Base-by-base conservation (phyloP, 1,140 invertebrate species). In the Drosophila sp. region DNA sequence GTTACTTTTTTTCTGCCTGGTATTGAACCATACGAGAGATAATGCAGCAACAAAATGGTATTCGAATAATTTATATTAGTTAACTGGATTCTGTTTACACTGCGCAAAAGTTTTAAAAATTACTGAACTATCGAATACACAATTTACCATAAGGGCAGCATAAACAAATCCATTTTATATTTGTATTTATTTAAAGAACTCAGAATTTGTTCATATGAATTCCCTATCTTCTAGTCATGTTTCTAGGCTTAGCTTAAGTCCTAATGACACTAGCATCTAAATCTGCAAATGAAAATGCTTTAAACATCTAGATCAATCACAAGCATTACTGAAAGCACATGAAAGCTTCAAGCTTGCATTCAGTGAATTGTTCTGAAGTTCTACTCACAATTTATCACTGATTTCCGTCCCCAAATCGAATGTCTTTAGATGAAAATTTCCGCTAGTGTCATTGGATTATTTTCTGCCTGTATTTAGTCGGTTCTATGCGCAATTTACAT, bases 1-100 rank as follows among this genome's bases (percentile, higher is more conserved):
- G 83, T 78, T 89, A 76, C 57, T 69, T 77, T 46, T 77, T 46
- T 76, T 82, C 41, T 53, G 51, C 43, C 41, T 63, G 51, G 57
- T 61, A 51, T 75, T 66, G 54, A 46, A 63, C 71, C 64, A 72
- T 73, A 38, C 65, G 38, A 34, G 41, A 76, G 48, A 74, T 78
- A 82, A 81, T 78, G 79, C 72, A 41, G 77, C 58, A 82, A 78
- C 59, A 59, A 61, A 76, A 59, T 53, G 14, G 38, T 66, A 73
- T 67, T 41, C 32, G 34, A 62, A 25, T 62, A 53, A 51, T 36
- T 48, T 64, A 58, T 57, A 51, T 72, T 45, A 48, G 53, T 57
- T 57, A 77, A 78, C 34, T 25, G 51, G 46, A 67, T 53, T 50
- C 8, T 51, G 70, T 50, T 70, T 66, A 34, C 41, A 64, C 69